These are phyloP conservation scores for Drosophila putrida DNA, from an alignment of 2,888 invertebrate genomes.

Conservation along the genomic window DNA sequence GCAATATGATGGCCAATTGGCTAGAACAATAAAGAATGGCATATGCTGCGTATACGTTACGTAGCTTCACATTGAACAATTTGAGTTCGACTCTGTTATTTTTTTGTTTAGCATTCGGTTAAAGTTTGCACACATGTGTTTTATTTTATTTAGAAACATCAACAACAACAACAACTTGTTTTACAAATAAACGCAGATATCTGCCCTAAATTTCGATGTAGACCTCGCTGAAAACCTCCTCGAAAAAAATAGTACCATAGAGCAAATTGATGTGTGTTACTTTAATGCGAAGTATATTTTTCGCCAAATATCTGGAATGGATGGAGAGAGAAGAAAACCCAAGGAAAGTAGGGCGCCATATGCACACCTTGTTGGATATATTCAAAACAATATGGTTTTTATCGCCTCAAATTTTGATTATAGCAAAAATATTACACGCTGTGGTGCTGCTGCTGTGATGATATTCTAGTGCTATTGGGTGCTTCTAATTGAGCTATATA, in stretches of 20 bases:
- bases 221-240: slow-evolving; percentile 25
- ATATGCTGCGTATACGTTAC: slow-evolving; percentile 70
- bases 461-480: slow-evolving; percentile 31
- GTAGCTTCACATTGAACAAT: background rate
- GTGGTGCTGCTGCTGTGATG: slow-evolving; percentile 34
- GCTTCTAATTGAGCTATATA: slow-evolving; percentile 21
- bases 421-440: slow-evolving; percentile 79
- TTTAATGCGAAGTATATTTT: slow-evolving; percentile 46
- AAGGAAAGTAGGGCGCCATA: slow-evolving; percentile 72
- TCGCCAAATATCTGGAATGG: background rate
- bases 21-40: slow-evolving; percentile 17
- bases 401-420: slow-evolving; percentile 70
- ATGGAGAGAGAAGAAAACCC: slow-evolving; percentile 34
- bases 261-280: slow-evolving; percentile 47
- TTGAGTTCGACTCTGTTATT: slow-evolving; percentile 14
- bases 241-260: slow-evolving; percentile 10
- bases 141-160: slow-evolving; percentile 55
- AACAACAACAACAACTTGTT: slow-evolving; percentile 41
- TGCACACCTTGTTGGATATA: slow-evolving; percentile 65
- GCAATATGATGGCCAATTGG: slow-evolving; percentile 17
- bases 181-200: slow-evolving; percentile 75
- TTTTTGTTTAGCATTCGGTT: slow-evolving; percentile 41
- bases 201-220: slow-evolving; percentile 70
- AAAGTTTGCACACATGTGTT: slow-evolving; percentile 79
- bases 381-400: slow-evolving; percentile 76